Percentiles rank a stretch among this genome's conserved stretches.
These are phyloP conservation scores for Boulengerochromis microlepis DNA, from an alignment of 2,113 vertebrate genomes.

Conservation along the genomic window DNA sequence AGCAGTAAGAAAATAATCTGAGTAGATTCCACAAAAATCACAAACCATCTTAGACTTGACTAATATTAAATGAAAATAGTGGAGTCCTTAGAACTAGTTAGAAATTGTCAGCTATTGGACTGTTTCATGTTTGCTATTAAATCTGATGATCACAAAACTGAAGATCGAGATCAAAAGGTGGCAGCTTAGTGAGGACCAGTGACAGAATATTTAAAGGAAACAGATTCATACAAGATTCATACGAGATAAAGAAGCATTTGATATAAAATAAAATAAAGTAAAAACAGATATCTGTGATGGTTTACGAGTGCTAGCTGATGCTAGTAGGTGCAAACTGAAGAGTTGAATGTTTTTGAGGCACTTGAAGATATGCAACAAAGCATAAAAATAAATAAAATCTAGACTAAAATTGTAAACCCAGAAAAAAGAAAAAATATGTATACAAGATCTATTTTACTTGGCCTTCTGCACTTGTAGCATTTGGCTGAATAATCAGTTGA, in stretches of 20 bases:
- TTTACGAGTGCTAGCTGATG: neutral
- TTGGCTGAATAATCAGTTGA: neutral
- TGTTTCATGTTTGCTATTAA: neutral
- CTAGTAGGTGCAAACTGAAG: neutral
- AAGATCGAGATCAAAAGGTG: fast-evolving
- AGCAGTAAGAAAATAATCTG: neutral
- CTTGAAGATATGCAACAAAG: neutral
- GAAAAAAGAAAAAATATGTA: neutral
- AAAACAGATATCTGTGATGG: neutral
- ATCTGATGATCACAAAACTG: neutral
- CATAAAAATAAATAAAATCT: neutral
- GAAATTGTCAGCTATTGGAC: neutral
- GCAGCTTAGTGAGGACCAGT: neutral
- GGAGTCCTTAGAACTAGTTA: neutral
- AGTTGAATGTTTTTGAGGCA: fast-evolving
- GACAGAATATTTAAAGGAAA: neutral
- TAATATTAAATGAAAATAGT: neutral
- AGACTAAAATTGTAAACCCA: neutral
- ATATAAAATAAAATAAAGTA: neutral
- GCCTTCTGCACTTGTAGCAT: neutral
- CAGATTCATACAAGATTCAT: neutral
- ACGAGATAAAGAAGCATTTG: neutral
- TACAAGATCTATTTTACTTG: neutral
- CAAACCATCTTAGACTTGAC: neutral
- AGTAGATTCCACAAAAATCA: neutral